phyloP scores from a whole-genome alignment of 1,140 invertebrate genomes.

The Tetragonula clypearis region DNA sequence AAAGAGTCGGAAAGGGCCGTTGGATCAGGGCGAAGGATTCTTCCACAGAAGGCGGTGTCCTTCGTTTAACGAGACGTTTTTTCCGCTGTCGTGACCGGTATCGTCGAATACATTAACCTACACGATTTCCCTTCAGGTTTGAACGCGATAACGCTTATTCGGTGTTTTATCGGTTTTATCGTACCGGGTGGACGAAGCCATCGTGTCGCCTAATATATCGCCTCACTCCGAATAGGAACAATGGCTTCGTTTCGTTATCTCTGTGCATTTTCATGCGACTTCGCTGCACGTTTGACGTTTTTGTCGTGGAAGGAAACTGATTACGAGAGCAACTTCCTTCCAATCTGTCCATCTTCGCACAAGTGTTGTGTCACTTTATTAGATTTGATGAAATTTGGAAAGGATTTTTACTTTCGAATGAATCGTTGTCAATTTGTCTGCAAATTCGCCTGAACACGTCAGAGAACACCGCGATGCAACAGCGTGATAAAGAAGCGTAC shows the following conservation, averaged over 20 bases:
- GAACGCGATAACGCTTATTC: slow-evolving; percentile 31
- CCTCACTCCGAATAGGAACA: background rate
- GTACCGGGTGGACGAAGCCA: background rate
- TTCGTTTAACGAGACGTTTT: background rate
- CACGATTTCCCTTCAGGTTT: slow-evolving; percentile 27
- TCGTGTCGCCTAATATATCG: background rate
- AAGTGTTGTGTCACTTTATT: too few species aligned
- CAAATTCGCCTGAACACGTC: background rate
- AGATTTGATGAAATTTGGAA: too few species aligned
- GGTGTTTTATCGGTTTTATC: slow-evolving; percentile 6
- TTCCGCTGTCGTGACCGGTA: slow-evolving; percentile 6
- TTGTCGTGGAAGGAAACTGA: background rate
- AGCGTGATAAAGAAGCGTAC: background rate
- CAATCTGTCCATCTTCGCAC: too few species aligned
- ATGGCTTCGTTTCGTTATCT: background rate
- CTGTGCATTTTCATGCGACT: background rate
- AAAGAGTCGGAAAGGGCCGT: background rate
- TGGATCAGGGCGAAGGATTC: slow-evolving; percentile 13
- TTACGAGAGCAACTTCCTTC: background rate
- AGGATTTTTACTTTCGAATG: too few species aligned
- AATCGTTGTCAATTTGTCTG: too few species aligned
- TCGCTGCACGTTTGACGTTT: too few species aligned
- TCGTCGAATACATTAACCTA: slow-evolving; percentile 26
- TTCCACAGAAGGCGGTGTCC: background rate
- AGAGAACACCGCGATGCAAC: slow-evolving; percentile 36